A percentile compares a stretch with the other conserved stretches of the same genome.
Evolutionary conservation across 1,140 invertebrate genomes (phyloP).

Genomic region (Acromyrmex echinatior): DNA sequence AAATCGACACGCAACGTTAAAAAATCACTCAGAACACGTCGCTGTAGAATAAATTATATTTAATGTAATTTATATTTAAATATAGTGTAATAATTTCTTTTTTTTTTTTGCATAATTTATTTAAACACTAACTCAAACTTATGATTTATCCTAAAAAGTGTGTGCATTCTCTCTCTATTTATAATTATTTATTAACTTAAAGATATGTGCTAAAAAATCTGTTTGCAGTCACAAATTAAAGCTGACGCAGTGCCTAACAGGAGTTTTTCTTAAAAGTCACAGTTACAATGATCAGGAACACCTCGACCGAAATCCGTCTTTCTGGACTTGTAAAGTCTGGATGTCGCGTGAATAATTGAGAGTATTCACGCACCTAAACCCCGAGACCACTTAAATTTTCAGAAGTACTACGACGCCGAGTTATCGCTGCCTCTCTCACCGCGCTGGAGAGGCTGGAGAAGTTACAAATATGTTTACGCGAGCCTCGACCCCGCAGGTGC

Average conservation of each 20-base stretch:
- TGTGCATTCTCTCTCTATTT: background rate
- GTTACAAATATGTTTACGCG: slow-evolving; percentile 69
- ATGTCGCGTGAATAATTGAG: slow-evolving; percentile 61
- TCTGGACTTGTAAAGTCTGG: slow-evolving; percentile 27
- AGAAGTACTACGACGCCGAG: slow-evolving; percentile 1
- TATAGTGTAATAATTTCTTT: background rate
- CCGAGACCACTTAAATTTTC: slow-evolving; percentile 42
- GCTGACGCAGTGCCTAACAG: background rate
- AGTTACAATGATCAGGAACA: background rate
- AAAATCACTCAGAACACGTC: background rate
- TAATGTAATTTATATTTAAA: background rate
- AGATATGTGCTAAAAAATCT: background rate
- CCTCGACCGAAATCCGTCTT: slow-evolving; percentile 17
- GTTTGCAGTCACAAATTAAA: slow-evolving; percentile 1
- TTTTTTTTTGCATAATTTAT: no score
- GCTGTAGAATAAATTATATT: background rate
- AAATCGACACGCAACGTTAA: background rate
- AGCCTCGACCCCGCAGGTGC: slow-evolving; percentile 61
- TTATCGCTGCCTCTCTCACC: slow-evolving; percentile 31
- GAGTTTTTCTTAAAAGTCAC: slow-evolving; percentile 16
- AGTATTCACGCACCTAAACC: slow-evolving; percentile 50
- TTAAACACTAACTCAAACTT: slow-evolving; percentile 2
- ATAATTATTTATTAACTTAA: background rate
- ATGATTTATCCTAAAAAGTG: background rate
- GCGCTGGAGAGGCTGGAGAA: background rate